Base-by-base conservation (phyloP, 2,113 vertebrate genomes). In the Pedetes capensis region DNA sequence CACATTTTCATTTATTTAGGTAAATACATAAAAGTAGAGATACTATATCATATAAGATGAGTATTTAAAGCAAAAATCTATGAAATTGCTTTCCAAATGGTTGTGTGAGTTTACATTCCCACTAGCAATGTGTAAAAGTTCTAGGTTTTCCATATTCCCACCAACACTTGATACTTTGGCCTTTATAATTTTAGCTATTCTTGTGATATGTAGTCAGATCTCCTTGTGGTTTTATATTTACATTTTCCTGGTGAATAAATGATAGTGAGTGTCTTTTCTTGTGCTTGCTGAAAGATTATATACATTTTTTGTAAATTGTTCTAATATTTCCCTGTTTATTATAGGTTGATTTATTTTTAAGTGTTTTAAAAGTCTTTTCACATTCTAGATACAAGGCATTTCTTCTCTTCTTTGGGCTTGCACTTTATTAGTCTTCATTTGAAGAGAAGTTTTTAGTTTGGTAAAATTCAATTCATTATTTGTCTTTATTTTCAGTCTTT, bases 241-340 rank as follows among this genome's bases (percentile, higher is more conserved):
- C 17, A 51, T 82, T 95, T 87, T 59, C 27, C 7, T 64, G 34
- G 66, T 83, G 39, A 83, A 22, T 69, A 83, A 83, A 37, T 87
- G 18, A 71, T 69, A 64, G 8, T 86, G 59, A 53, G 18, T 85
- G 49, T 80, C 39, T 80, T 92, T 76, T 57, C 47, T 64, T 59
- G 9, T 71, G n/a, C 25, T 49, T 75, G 32, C 81, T 49, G 51
- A 32, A 17, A 90, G 82, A 59, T 61, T 13, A 39, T 61, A 68
- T 61, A 47, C 61, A 39, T 63, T 83, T 90, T 90, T 87, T 66
- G 39, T 51, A 66, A 95, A 39, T 16, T 59, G n/a, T 84, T 93
- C 13, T 39, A 59, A 18, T 53, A 44, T 80, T 79, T 64, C 53
- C 39, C 6, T 27, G 4, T 47, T 83, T 78, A 91, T 49, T 47